phyloP scores from a whole-genome alignment of 2,113 vertebrate species.

The Sigmodon hispidus region DNA sequence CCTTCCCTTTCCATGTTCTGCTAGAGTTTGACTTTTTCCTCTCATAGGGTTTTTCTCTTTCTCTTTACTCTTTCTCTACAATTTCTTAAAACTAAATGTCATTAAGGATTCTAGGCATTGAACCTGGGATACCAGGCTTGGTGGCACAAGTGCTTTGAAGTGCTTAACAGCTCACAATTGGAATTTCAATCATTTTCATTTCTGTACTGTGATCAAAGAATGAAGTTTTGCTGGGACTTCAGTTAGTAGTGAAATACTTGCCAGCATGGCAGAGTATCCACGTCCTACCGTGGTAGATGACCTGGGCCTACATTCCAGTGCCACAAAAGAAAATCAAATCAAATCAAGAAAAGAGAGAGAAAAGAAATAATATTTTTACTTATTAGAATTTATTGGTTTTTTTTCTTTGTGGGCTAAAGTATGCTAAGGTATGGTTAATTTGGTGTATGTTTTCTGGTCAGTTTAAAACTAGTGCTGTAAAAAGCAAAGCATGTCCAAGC shows the following conservation, averaged over 20 bases:
- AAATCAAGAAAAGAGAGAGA: too few species aligned
- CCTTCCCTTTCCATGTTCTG: too few species aligned
- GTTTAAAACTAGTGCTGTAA: neutral
- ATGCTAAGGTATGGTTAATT: neutral
- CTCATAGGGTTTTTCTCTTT: too few species aligned
- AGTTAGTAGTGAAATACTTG: neutral
- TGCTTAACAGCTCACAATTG: neutral
- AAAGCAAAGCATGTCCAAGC: too few species aligned
- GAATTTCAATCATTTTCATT: slow-evolving; percentile 38
- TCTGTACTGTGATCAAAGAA: slow-evolving; percentile 8
- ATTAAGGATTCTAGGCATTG: neutral
- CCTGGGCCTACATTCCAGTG: too few species aligned
- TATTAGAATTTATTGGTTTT: neutral
- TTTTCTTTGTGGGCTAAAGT: slow-evolving; percentile 6
- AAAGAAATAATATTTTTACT: neutral
- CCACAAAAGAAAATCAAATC: neutral
- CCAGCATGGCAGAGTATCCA: too few species aligned
- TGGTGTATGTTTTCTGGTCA: neutral
- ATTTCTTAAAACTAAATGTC: neutral
- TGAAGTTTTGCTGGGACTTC: neutral
- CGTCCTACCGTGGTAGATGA: neutral
- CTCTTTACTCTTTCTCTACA: neutral
- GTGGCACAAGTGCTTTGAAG: neutral
- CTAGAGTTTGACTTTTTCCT: too few species aligned
- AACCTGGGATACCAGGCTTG: neutral